These are phyloP conservation scores for Drosophila macrospina DNA, from an alignment of 2,888 invertebrate genomes.

Conservation along the genomic window DNA sequence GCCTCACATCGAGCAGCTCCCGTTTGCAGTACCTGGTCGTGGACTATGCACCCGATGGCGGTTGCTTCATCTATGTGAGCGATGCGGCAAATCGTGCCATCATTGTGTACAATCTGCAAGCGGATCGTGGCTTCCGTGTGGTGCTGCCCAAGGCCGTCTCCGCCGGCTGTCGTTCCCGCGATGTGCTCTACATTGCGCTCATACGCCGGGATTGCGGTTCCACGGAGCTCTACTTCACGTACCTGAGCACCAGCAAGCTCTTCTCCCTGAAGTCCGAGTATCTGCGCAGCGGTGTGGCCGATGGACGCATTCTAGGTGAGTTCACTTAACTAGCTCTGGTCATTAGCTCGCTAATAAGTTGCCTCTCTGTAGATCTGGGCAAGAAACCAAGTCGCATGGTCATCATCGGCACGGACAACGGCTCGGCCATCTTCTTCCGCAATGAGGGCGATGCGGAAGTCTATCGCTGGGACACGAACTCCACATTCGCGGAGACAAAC, in stretches of 20 bases:
- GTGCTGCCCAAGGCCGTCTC: constrained; percentile 87
- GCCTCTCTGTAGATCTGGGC: constrained; percentile 86
- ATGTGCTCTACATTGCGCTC: constrained; percentile 89
- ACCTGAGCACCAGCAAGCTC: constrained; percentile 88
- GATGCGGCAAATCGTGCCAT: constrained; percentile 90
- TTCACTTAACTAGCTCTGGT: not conserved
- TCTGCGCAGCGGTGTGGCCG: constrained; percentile 87
- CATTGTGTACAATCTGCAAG: constrained; percentile 89
- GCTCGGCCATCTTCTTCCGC: constrained; percentile 87
- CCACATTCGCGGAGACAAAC: constrained; percentile 85
- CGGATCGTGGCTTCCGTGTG: constrained; percentile 88
- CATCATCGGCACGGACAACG: constrained; percentile 88
- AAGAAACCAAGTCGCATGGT: constrained; percentile 87
- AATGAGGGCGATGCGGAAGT: constrained; percentile 87
- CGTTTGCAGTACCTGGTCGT: constrained; percentile 90
- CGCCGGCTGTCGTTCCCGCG: constrained; percentile 86
- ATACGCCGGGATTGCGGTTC: constrained; percentile 87
- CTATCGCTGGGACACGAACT: constrained; percentile 87
- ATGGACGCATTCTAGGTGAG: constrained; percentile 86
- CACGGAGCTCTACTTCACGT: constrained; percentile 88
- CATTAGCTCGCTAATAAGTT: no score
- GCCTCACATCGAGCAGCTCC: constrained; percentile 87
- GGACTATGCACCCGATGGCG: constrained; percentile 88
- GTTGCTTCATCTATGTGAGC: constrained; percentile 88
- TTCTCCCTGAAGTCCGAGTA: constrained; percentile 89